Evolutionary conservation across 2,113 vertebrate species (phyloP), one percentile per base, ranked within the genome.

Genomic region (Forbesichthys agassizii): DNA sequence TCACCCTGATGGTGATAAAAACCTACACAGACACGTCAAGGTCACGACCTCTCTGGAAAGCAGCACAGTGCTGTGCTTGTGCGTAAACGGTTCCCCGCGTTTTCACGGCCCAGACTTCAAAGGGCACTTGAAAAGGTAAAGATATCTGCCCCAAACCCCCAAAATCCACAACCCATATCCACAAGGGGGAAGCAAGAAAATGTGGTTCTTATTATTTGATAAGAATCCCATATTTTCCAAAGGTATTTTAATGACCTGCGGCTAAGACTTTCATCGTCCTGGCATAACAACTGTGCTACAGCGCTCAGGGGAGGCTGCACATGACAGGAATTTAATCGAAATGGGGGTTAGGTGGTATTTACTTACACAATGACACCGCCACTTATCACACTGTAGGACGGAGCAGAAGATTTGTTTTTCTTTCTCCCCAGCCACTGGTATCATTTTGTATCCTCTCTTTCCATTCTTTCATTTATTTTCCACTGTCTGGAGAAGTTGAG

Each of bases 161-260:
- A 42, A 49, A 68, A 83, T 75, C 69, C 73, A 77, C 75, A 82
- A 78, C 75, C 75, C 86, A 57, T 71, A 77, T 71, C 70, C 68
- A 79, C 68, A 60, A 66, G 74, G 63, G 67, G 75, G 54, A 85
- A 88, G 82, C 73, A 64, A 80, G 69, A 84, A 88, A 92, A 92
- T 91, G 86, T 93, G 92, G 87, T 93, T 91, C 90, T 69, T 90
- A 91, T 93, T 93, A 93, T 93, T 92, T 91, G 91, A 93, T 93
- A 93, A 93, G 89, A 88, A 92, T 93, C 90, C 90, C 86, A 87
- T 92, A 90, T 91, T 92, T 91, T 82, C 36, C 87, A 48, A 49
- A 92, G 89, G 90, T 88, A 93, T 93, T 93, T 93, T 92, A 93
- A 93, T 89, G 87, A 89, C 78, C 76, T 69, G 82, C 74, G 76